Conservation (phyloP, 2,888 invertebrate genomes). For the Euzetes globulus region DNA sequence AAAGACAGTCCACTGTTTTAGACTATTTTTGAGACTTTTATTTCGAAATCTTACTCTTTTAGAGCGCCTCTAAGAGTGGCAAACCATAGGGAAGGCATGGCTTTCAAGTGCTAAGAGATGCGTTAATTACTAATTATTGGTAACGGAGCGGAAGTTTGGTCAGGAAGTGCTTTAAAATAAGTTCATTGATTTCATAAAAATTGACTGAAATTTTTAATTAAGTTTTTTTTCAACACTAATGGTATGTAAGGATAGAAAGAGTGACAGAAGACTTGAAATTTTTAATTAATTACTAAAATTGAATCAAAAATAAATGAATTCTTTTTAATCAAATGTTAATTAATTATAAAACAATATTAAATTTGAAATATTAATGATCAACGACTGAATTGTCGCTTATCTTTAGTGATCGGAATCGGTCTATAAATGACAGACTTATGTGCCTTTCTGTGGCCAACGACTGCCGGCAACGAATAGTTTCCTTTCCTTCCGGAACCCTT, state of each 20-base stretch:
- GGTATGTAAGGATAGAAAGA: too few species aligned
- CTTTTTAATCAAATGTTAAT: neutral
- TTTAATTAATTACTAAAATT: too few species aligned
- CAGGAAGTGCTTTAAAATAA: too few species aligned
- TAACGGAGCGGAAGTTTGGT: neutral
- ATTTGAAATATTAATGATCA: neutral
- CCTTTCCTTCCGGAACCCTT: slow-evolving; percentile 21
- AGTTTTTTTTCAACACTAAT: too few species aligned
- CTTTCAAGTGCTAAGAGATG: neutral
- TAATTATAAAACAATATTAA: neutral
- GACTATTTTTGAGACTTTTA: too few species aligned
- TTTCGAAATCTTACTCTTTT: too few species aligned
- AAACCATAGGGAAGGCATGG: too few species aligned
- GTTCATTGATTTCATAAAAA: too few species aligned
- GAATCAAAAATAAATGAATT: neutral
- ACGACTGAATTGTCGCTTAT: slow-evolving; percentile 31
- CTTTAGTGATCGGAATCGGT: slow-evolving; percentile 36
- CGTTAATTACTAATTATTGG: neutral
- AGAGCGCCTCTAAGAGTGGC: too few species aligned
- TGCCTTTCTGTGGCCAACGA: slow-evolving; percentile 30
- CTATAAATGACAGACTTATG: slow-evolving; percentile 38
- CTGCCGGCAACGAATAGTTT: slow-evolving; percentile 17
- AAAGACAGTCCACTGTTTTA: too few species aligned
- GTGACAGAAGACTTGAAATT: too few species aligned
- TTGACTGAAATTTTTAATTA: too few species aligned